Base-by-base conservation (phyloP, 2,113 vertebrate genomes). In the Mystacornis crossleyi region DNA sequence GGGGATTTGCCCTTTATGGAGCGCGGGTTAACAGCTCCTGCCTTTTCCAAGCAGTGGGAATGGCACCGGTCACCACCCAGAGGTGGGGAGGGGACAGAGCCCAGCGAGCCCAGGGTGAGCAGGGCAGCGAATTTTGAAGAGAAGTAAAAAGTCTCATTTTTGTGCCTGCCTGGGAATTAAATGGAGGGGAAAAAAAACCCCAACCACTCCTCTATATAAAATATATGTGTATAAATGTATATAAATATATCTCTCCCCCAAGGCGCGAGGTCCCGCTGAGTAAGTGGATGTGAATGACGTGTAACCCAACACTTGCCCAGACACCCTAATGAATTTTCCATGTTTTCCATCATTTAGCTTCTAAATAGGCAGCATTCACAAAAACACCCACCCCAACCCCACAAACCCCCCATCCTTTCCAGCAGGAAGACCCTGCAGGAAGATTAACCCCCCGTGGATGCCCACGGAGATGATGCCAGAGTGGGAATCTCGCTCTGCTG, bases 291-390 rank as follows among this genome's bases (percentile, higher is more conserved):
- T 54, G 95, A 72, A 89, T 88, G 94, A 91, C 18, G 83, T 69
- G 91, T 36, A 87, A 93, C 57, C 87, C 48, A 88, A 84, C 95
- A 26, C 91, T 95, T 70, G 77, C 94, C 94, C 94, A 96, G 96
- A 92, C 89, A 66, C 75, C 65, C 90, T 93, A 93, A 95, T 95
- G 93, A 95, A 94, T 95, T 96, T 96, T 89, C 94, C 93, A 91
- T 94, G 94, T 91, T 96, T 96, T 81, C 89, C 81, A 69, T 67
- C 69, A 57, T 93, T 93, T 87, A 29, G 86, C 54, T 92, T 89
- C 91, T 91, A 87, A 97, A 94, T 62, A 96, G 93, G 86, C 93
- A 72, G 89, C 12, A 82, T 93, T 95, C 47, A 95, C 81, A 90
- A 77, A 74, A 92, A 60, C 75, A 65, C 23, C 48, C 64, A 15